Evolutionary conservation across 2,888 invertebrate species (phyloP), one percentile per base, ranked within the genome.

Genomic region (Fissipunctia ypsillon): DNA sequence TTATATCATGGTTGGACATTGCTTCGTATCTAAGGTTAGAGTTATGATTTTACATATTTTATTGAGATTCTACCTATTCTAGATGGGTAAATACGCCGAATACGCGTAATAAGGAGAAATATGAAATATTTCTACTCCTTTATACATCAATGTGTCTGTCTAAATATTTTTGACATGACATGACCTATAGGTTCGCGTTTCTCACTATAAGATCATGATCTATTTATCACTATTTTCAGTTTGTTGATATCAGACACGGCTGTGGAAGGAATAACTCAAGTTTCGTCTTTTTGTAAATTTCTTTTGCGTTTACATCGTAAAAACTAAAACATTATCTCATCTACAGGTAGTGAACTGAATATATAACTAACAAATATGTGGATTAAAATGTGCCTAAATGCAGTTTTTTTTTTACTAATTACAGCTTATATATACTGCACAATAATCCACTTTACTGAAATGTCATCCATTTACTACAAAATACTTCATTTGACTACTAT

Each of bases 1-100:
- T 52, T 76, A 64, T 83, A 88, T 82, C 89, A 93, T 93, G 92
- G 84, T 90, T 89, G 89, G 87, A 88, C 87, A 84, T 85, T 88
- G 84, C 90, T 91, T 89, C 88, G 84, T 84, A 80, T 84, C 77
- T 87, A 84, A 89, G 90, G 90, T 91, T 88, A 88, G 90, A 85
- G 77, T 66, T 66, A 57, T 54, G n/a, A 72, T 77, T 80, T 73
- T 69, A 43, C 22, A 1, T n/a, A 71, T 59, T 52, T 59, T 68
- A 43, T 16, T 68, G 48, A 68, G 31, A 31, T 28, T n/a, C 0
- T 66, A 68, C 28, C 25, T 14, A 75, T 56, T 28, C 1, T 41
- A 31, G 16, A 2, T 25, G 22, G 1, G 28, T 79, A 50, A 38
- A 73, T 80, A 73, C 38, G 81, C 50, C 72, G 45, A 38, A 73